Evolutionary conservation across 2,888 invertebrate genomes (phyloP), one percentile per base, ranked within the genome.

Genomic region (Myathropa florea): DNA sequence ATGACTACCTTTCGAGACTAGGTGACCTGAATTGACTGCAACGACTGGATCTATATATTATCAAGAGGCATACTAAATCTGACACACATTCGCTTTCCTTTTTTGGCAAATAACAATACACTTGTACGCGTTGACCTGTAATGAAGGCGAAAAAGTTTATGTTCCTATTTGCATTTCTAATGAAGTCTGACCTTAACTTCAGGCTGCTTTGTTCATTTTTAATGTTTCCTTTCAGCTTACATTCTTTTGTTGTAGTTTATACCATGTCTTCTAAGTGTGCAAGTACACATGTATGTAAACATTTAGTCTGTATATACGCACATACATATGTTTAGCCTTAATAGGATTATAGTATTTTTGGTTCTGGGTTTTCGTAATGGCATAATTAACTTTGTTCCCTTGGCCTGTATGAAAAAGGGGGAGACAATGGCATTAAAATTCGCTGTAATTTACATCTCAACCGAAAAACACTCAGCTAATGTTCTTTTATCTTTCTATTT

Each of bases 401-500:
- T 46, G 10, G n/a, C 46, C 46, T 46, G 10, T 33, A 33, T 33
- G 10, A 33, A 33, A n/a, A 10, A 33, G 28, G 21, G 30, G 26
- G 53, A 53, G 26, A n/a, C 33, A 60, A 77, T 60, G 33, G 57
- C 61, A 78, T 83, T 77, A 78, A 83, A 83, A 77, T 67, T 72
- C 61, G 46, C 72, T 83, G 72, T 57, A 77, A 77, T 77, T 83
- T 83, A 60, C 72, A 83, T 72, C 30, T 46, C 30, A 23, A 73
- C 71, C 67, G 61, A 63, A 78, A 71, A 83, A 83, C 57, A 78
- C 78, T 83, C 55, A 61, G 30, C 72, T 68, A 68, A 83, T 78
- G 78, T 73, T 39, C 26, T 68, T 83, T 72, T 83, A 82, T 83
- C 72, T 83, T 83, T 63, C 61, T 83, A 23, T 77, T 83, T 73